Conservation (phyloP, 2,113 vertebrate species). For the Theristicus caerulescens region DNA sequence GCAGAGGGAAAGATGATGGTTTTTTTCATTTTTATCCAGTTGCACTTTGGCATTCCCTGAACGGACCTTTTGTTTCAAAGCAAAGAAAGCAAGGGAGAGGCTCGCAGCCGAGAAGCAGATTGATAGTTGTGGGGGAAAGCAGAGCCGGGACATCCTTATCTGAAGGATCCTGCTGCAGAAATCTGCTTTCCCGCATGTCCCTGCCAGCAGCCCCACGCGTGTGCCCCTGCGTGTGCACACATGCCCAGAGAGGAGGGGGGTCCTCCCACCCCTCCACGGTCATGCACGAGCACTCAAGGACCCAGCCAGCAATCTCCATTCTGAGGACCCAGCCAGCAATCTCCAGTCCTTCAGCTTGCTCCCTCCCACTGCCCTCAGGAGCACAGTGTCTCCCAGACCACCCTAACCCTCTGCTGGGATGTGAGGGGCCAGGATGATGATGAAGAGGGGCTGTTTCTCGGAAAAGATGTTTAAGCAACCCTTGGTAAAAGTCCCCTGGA, state of each 20-base stretch:
- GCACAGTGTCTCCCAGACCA: rapidly evolving
- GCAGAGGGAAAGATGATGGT: background rate
- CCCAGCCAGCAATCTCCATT: background rate
- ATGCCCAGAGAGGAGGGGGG: background rate
- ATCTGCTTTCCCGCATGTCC: background rate
- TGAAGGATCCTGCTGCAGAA: background rate
- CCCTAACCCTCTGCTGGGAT: background rate
- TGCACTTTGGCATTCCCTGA: constrained; percentile 29
- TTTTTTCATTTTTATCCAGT: background rate
- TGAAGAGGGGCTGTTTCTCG: background rate
- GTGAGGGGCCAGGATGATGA: background rate
- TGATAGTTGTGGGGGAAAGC: background rate
- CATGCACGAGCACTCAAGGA: rapidly evolving
- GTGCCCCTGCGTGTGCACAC: background rate
- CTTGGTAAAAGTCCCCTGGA: background rate
- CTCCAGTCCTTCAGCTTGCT: background rate
- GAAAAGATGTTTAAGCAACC: background rate
- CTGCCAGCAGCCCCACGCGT: background rate
- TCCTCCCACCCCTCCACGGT: background rate
- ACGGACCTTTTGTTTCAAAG: background rate
- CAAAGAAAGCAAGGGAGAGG: background rate
- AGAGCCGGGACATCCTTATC: background rate
- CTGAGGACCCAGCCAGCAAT: background rate
- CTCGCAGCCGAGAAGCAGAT: rapidly evolving
- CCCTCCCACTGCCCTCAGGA: background rate